phyloP scores from a whole-genome alignment of 2,113 vertebrate species.

The Tauraco erythrolophus region DNA sequence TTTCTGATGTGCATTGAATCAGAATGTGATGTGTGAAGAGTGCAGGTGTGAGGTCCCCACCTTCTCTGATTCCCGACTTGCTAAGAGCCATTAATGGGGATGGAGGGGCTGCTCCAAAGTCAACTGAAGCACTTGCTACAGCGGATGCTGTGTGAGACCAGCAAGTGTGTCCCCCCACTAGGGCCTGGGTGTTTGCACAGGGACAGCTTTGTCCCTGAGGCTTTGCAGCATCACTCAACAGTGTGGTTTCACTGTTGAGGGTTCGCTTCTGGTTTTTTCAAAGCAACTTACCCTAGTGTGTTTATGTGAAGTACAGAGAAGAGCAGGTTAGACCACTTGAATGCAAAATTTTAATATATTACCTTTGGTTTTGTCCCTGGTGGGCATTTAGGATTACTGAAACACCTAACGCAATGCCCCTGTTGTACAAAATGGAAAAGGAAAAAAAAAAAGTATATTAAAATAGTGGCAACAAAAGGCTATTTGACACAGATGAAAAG shows the following conservation, averaged over 20 bases:
- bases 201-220: background rate
- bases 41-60: background rate
- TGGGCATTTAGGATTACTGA: conserved; percentile 74
- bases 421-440: conserved; percentile 51
- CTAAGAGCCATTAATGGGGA: background rate
- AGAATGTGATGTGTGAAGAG: background rate
- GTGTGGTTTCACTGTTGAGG: background rate
- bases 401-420: conserved; percentile 83
- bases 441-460: background rate
- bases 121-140: fast-evolving
- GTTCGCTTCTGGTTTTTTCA: background rate
- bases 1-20: background rate
- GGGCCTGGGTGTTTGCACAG: background rate
- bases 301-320: background rate
- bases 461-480: background rate
- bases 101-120: background rate
- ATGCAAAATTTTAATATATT: background rate
- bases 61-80: too few species aligned
- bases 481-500: background rate
- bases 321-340: background rate
- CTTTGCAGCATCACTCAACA: background rate
- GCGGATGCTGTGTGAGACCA: background rate
- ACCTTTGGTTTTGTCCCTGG: conserved; percentile 83
- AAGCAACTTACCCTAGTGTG: background rate
- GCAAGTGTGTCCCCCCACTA: background rate